These are phyloP conservation scores for Eulemur rubriventer DNA, from an alignment of 2,797 vertebrate species.

Conservation along the genomic window DNA sequence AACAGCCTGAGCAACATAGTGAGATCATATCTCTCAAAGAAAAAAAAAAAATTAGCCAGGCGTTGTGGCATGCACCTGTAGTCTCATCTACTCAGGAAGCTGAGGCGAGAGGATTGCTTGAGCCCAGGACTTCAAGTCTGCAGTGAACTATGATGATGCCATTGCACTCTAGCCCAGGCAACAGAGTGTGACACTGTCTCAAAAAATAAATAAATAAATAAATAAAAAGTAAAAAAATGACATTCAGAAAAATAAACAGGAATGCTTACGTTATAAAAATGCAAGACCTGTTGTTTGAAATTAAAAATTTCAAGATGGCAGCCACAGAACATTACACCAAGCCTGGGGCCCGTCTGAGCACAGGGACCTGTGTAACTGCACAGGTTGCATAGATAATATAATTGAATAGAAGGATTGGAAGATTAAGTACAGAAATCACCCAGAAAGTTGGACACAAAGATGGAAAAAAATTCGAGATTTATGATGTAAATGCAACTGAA, in stretches of 20 bases:
- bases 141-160: background rate
- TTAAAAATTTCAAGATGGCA: background rate
- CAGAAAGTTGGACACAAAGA: background rate
- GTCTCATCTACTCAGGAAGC: background rate
- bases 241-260: background rate
- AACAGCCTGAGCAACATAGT: background rate
- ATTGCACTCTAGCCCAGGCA: background rate
- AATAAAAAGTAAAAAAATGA: too few relatives aligned
- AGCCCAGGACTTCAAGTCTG: background rate
- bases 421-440: background rate
- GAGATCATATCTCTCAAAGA: background rate
- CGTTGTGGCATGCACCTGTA: background rate
- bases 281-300: background rate
- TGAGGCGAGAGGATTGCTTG: background rate
- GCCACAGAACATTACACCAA: background rate
- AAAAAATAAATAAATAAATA: background rate
- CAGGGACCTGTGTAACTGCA: background rate
- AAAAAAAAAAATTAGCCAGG: background rate
- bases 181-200: background rate
- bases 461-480: background rate
- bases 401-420: background rate
- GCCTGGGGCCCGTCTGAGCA: background rate
- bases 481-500: background rate
- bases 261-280: background rate
- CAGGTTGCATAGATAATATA: background rate